Base-by-base conservation (phyloP, 1,140 invertebrate genomes). In the Zaprionus ornatus region DNA sequence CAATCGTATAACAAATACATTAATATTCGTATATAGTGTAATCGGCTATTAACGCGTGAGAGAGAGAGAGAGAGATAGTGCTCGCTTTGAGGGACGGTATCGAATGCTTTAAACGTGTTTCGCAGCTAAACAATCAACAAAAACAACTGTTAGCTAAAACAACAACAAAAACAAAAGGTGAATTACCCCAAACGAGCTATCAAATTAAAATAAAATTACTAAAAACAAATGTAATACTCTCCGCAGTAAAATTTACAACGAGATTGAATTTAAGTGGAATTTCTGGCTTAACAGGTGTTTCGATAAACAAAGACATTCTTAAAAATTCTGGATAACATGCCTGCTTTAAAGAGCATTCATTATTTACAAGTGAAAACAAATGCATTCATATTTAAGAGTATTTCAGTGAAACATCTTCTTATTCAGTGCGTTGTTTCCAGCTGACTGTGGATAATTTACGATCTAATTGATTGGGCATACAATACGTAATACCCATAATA, bases 61-160 rank as follows among this genome's bases (percentile, higher is more conserved):
- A 9, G 40, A 42, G n/a, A 17, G 40, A 42, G 15, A 45, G 45
- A 5, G 45, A 12, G 15, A 45, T 3, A n/a, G 45, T 4, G 63
- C 15, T 17, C 59, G 21, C 62, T 63, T 25, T 57, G n/a, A 54
- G 68, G 13, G 42, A 81, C 77, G 74, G 75, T 57, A 82, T 42
- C 59, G 62, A 45, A 52, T 54, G 50, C 63, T 79, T 40, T 56
- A 77, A 80, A 79, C 76, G 54, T 54, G 82, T 87, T 86, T 79
- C 29, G 69, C 54, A 60, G 25, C 56, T 57, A 67, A n/a, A 59
- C 57, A 79, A 55, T 73, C 21, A 55, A 37, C n/a, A 63, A 74
- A 4, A 72, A 27, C 19, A 40, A 19, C 13, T 13, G 25, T 29
- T 29, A 67, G 50, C 15, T 59, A 50, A 9, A n/a, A 45, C 35